phyloP scores from a whole-genome alignment of 2,113 vertebrate species.

The Odocoileus hemionus region DNA sequence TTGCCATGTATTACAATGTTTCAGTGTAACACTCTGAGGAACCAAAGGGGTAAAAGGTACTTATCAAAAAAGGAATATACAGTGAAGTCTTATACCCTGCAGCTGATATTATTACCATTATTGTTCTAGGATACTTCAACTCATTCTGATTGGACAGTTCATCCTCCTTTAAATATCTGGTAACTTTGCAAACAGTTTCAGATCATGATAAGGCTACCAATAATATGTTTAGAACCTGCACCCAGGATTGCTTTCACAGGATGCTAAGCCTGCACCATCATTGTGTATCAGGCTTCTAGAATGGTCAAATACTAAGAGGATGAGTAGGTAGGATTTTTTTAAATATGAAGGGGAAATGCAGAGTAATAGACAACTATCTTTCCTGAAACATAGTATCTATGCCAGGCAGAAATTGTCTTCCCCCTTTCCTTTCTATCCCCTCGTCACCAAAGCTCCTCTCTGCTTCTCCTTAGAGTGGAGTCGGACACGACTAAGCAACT shows the following conservation, averaged over 20 bases:
- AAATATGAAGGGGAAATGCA: conserved; percentile 9
- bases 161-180: background rate
- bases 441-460: background rate
- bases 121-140: background rate
- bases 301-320: background rate
- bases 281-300: background rate
- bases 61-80: background rate
- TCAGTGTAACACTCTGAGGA: background rate
- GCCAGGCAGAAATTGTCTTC: background rate
- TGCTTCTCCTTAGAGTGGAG: background rate
- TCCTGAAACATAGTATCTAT: background rate
- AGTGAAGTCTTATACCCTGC: background rate
- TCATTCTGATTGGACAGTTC: conserved; percentile 6
- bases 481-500: no score
- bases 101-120: background rate
- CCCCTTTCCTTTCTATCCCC: background rate
- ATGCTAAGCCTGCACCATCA: background rate
- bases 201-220: background rate
- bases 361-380: conserved; percentile 15
- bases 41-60: conserved; percentile 11
- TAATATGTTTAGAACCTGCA: background rate
- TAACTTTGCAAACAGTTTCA: conserved; percentile 28
- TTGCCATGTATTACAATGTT: background rate
- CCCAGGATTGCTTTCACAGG: background rate
- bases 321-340: background rate